These are phyloP conservation scores for Vanessa cardui DNA, from an alignment of 2,888 invertebrate genomes.

Conservation along the genomic window DNA sequence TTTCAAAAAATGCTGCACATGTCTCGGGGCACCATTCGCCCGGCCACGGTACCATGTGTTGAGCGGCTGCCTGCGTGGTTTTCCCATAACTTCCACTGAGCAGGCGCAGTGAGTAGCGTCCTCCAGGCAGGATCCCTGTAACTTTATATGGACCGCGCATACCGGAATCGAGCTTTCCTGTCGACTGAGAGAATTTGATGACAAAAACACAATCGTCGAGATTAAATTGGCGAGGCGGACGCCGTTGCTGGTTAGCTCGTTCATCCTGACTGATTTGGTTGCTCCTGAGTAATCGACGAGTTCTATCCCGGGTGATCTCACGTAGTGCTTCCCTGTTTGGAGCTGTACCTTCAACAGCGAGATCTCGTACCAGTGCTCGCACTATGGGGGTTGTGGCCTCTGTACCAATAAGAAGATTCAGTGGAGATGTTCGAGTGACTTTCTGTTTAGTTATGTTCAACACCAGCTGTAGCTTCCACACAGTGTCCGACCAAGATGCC, in stretches of 20 bases:
- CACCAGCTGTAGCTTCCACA: constrained; percentile 22
- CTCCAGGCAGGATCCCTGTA: constrained; percentile 27
- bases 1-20: constrained; percentile 5
- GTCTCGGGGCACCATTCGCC: constrained; percentile 26
- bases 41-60: constrained; percentile 30
- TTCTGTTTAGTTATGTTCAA: too few species aligned
- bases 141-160: constrained; percentile 39
- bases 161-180: constrained; percentile 30
- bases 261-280: too few species aligned
- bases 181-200: constrained; percentile 23
- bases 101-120: constrained; percentile 32
- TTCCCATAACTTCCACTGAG: constrained; percentile 34
- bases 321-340: too few species aligned
- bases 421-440: too few species aligned
- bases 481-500: constrained; percentile 8
- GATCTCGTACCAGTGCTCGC: too few species aligned
- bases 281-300: too few species aligned
- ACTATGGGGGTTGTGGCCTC: too few species aligned
- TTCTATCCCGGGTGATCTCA: too few species aligned
- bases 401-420: too few species aligned
- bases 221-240: too few species aligned
- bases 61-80: constrained; percentile 31
- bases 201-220: constrained; percentile 29
- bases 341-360: too few species aligned
- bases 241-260: too few species aligned